These are phyloP conservation scores for Caradrina clavipalpis DNA, from an alignment of 2,888 invertebrate species.

Conservation along the genomic window DNA sequence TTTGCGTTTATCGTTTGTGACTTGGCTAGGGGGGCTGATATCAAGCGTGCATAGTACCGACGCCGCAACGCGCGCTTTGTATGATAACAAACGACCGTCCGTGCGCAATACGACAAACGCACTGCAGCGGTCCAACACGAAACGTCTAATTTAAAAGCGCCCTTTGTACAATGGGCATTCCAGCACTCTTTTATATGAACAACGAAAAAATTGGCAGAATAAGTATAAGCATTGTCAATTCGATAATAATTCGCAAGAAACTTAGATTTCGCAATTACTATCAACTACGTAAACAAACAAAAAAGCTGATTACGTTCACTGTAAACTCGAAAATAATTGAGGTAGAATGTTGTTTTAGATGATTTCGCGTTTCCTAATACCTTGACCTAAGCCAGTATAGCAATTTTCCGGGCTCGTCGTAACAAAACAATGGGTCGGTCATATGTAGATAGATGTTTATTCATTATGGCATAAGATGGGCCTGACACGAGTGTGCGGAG, in stretches of 20 bases:
- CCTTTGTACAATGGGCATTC: no score
- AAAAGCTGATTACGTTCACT: conserved; percentile 40
- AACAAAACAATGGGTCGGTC: conserved; percentile 45
- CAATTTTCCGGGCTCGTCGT: conserved; percentile 52
- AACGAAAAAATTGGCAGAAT: background rate
- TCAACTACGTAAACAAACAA: conserved; percentile 27
- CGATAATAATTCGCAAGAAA: conserved; percentile 2
- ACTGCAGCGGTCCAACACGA: no score
- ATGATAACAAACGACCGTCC: no score
- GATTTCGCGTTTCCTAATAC: conserved; percentile 52
- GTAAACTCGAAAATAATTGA: conserved; percentile 62
- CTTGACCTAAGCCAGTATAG: conserved; percentile 56
- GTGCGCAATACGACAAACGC: no score
- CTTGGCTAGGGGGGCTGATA: no score
- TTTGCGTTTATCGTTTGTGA: no score
- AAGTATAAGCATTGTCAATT: conserved; percentile 1
- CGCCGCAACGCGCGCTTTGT: no score
- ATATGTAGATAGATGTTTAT: conserved; percentile 22
- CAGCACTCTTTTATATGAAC: background rate
- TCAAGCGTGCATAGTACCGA: no score
- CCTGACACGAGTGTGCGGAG: background rate
- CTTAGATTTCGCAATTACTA: conserved; percentile 12
- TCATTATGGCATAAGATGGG: conserved; percentile 16
- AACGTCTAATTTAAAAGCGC: no score
- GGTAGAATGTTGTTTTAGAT: conserved; percentile 50